Percentiles rank a stretch among this genome's conserved stretches.
These are phyloP conservation scores for Phoenicopterus ruber DNA, from an alignment of 2,113 vertebrate species.

Conservation along the genomic window DNA sequence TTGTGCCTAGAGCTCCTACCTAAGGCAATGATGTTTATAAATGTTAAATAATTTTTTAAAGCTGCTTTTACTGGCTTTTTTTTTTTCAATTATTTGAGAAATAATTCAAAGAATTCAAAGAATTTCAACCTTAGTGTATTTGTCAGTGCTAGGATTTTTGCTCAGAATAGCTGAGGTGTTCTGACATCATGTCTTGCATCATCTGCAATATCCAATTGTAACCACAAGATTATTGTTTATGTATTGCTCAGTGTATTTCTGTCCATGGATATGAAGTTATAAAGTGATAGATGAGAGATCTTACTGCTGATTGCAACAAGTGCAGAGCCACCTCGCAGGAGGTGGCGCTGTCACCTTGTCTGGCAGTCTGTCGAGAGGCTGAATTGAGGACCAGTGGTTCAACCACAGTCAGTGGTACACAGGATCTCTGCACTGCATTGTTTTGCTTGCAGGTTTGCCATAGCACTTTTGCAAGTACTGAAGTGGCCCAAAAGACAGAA, in stretches of 20 bases:
- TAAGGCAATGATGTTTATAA: not conserved
- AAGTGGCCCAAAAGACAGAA: not conserved
- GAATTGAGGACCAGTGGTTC: not conserved
- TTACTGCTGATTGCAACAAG: not conserved
- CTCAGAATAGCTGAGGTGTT: not conserved
- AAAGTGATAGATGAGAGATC: not conserved
- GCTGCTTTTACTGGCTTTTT: not conserved
- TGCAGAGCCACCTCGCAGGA: not conserved
- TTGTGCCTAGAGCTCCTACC: not conserved
- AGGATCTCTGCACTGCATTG: not conserved
- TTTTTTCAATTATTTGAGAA: not conserved
- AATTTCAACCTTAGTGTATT: not conserved
- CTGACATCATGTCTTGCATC: fast-evolving
- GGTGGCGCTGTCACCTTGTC: not conserved
- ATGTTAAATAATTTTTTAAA: not conserved
- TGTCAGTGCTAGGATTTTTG: not conserved
- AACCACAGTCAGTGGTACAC: not conserved
- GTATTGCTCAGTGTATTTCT: not conserved
- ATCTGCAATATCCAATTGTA: not conserved
- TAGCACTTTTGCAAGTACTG: not conserved
- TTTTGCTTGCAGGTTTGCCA: not conserved
- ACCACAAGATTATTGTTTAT: not conserved
- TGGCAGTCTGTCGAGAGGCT: not conserved
- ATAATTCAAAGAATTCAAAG: not conserved
- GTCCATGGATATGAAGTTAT: not conserved